A percentile compares a stretch with the other conserved stretches of the same genome.
phyloP scores from a whole-genome alignment of 2,113 vertebrate genomes.

The Grammomys dolichurus region DNA sequence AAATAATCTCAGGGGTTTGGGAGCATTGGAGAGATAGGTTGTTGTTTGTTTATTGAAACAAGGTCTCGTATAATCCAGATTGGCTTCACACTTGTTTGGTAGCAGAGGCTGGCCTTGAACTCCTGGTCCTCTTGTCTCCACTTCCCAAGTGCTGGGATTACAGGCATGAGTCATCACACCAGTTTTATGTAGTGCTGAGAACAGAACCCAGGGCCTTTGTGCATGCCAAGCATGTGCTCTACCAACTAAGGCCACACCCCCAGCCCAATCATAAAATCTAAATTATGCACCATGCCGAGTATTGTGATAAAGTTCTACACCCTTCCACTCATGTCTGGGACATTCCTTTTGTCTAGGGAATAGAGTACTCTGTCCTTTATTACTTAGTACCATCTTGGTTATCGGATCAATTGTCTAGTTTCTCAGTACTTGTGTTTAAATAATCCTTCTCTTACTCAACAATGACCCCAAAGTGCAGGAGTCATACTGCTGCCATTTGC shows the following conservation, averaged over 20 bases:
- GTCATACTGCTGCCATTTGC: not conserved
- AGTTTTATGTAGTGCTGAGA: no score
- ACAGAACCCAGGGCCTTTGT: not conserved
- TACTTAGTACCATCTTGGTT: not conserved
- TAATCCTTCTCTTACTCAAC: not conserved
- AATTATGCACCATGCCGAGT: not conserved
- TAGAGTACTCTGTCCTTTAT: not conserved
- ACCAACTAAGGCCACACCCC: not conserved
- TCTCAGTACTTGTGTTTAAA: not conserved
- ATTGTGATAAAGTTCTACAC: not conserved
- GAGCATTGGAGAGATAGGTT: no score
- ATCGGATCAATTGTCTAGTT: not conserved
- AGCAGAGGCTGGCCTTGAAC: not conserved
- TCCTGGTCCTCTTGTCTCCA: not conserved
- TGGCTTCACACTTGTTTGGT: not conserved
- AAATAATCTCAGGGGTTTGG: not conserved
- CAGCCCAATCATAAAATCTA: not conserved
- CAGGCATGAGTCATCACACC: not conserved
- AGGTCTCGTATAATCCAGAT: not conserved
- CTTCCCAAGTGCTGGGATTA: not conserved
- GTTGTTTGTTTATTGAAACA: not conserved
- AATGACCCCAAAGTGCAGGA: not conserved
- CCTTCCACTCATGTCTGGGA: not conserved
- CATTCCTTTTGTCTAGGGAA: not conserved
- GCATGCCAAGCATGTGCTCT: no score